Percentiles rank a stretch among this genome's conserved stretches.
Evolutionary conservation across 2,797 vertebrate genomes (phyloP).

Genomic region (Pteropus rufus): DNA sequence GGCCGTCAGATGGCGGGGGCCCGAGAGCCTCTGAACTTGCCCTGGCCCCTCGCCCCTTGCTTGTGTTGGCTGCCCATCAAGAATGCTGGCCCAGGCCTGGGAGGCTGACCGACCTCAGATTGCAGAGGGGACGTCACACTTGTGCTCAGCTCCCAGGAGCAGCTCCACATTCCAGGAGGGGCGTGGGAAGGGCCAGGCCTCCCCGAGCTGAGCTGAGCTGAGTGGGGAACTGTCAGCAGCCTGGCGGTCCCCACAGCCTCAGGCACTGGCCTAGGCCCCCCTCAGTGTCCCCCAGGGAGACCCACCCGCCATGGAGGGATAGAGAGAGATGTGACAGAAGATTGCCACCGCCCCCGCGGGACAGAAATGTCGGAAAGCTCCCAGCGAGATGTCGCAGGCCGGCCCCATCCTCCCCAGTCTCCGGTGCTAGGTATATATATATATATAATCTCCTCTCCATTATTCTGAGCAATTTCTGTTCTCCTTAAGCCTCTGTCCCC

Average conservation of each 20-base stretch:
- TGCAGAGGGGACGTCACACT: constrained; percentile 54
- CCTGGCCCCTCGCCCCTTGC: neutral
- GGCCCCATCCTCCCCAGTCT: neutral
- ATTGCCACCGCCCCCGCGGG: neutral
- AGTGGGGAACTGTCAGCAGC: neutral
- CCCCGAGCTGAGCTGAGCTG: neutral
- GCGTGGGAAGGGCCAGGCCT: constrained; percentile 64
- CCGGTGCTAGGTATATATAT: neutral
- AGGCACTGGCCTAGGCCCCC: neutral
- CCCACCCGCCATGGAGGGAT: accelerated
- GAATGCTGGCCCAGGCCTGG: constrained; percentile 45
- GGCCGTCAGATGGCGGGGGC: neutral
- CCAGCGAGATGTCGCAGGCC: no score
- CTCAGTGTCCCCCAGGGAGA: neutral
- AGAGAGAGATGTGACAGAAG: neutral
- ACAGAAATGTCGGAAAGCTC: neutral
- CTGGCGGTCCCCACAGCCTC: neutral
- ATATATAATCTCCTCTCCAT: no score
- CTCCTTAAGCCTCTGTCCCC: neutral
- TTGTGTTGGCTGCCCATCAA: constrained; percentile 42
- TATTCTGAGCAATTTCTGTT: neutral
- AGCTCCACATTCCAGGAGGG: constrained; percentile 43
- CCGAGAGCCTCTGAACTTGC: neutral
- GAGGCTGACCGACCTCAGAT: constrained; percentile 51
- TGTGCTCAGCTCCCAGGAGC: constrained; percentile 45